These are phyloP conservation scores for Hoplostethus mediterraneus DNA, from an alignment of 2,797 vertebrate genomes.

Conservation along the genomic window DNA sequence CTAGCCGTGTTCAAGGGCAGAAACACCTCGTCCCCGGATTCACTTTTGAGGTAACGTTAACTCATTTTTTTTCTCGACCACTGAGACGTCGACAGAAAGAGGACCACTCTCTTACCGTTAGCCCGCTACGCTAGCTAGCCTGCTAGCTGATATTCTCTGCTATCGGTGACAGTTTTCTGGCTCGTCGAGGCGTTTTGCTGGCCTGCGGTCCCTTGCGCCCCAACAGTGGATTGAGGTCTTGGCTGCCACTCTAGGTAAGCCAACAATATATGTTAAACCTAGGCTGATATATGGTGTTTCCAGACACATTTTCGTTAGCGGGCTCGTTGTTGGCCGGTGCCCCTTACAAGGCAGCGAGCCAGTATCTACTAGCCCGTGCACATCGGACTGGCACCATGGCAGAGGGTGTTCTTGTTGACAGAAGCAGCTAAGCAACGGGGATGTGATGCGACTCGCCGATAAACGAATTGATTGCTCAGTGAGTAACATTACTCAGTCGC, in stretches of 20 bases:
- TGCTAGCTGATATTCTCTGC: slow-evolving; percentile 72
- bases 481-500: slow-evolving; percentile 2
- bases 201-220: slow-evolving; percentile 54
- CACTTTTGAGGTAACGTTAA: slow-evolving; percentile 23
- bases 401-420: slow-evolving; percentile 73
- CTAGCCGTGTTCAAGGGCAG: not conserved
- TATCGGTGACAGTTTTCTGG: slow-evolving; percentile 55
- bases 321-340: slow-evolving; percentile 30
- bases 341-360: slow-evolving; percentile 4
- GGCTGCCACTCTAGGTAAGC: slow-evolving; percentile 66
- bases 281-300: not conserved
- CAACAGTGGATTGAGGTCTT: slow-evolving; percentile 45
- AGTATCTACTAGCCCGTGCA: slow-evolving; percentile 37
- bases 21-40: slow-evolving; percentile 23
- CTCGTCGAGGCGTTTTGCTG: slow-evolving; percentile 31
- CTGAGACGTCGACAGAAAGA: slow-evolving; percentile 44
- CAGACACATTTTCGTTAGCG: slow-evolving; percentile 8
- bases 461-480: slow-evolving; percentile 25
- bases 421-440: slow-evolving; percentile 74
- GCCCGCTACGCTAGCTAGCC: slow-evolving; percentile 77
- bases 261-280: not conserved
- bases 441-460: slow-evolving; percentile 61
- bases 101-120: slow-evolving; percentile 65
- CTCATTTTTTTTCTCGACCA: slow-evolving; percentile 47
- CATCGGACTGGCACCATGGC: slow-evolving; percentile 38